Percentiles rank a stretch among this genome's conserved stretches.
Conservation (phyloP, 1,140 invertebrate species). For the Cydia splendana region DNA sequence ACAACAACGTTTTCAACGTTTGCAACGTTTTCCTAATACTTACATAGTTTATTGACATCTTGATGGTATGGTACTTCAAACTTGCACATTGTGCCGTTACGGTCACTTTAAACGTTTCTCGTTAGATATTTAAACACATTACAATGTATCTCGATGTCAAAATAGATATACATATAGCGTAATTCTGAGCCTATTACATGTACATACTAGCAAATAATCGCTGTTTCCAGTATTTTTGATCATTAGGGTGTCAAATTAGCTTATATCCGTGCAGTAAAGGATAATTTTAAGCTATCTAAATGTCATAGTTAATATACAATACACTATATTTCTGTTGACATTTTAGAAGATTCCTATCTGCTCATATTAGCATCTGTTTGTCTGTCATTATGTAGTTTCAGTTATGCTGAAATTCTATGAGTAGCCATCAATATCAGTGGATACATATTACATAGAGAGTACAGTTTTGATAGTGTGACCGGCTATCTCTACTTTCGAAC, state of each 20-base stretch:
- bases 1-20: too few species aligned
- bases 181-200: neutral
- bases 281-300: neutral
- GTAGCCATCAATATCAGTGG: neutral
- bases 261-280: neutral
- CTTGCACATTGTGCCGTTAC: neutral
- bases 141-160: neutral
- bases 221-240: neutral
- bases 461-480: neutral
- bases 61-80: neutral
- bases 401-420: neutral
- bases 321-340: neutral
- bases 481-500: neutral
- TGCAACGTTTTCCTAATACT: neutral
- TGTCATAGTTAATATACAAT: neutral
- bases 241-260: neutral
- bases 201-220: neutral
- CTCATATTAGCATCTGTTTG: neutral
- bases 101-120: too few species aligned
- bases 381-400: neutral
- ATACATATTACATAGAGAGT: conserved; percentile 3
- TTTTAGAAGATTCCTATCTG: neutral
- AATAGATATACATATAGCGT: neutral
- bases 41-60: neutral
- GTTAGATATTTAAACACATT: too few species aligned